Evolutionary conservation across 2,797 vertebrate species (phyloP).

Genomic region (Aldrovandia affinis): DNA sequence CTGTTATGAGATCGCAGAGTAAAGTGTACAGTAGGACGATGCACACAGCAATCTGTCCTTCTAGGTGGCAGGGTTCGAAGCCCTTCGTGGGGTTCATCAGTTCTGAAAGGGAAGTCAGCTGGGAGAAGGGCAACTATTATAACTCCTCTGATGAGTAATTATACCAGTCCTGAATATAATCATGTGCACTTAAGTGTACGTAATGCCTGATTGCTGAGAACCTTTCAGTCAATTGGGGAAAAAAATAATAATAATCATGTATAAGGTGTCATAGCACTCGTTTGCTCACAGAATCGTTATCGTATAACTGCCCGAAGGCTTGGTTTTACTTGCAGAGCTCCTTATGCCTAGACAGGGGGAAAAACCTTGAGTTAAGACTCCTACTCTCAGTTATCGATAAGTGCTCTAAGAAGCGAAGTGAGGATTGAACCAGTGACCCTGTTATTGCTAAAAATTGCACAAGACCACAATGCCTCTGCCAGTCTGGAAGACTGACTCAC

Average conservation of each 20-base stretch:
- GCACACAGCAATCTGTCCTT: not conserved
- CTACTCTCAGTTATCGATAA: not conserved
- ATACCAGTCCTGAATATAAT: conserved; percentile 20
- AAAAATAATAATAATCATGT: not conserved
- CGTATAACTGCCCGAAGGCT: not conserved
- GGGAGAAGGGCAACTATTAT: conserved; percentile 23
- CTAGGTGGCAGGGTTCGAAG: conserved; percentile 4
- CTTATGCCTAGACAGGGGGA: not conserved
- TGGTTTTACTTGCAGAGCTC: not conserved
- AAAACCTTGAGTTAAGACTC: not conserved
- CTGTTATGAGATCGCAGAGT: not conserved
- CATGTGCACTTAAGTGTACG: not conserved
- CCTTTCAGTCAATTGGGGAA: conserved; percentile 19
- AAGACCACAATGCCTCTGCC: not conserved
- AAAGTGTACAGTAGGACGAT: not conserved
- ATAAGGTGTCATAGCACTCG: not conserved
- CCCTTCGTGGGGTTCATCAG: conserved; percentile 2
- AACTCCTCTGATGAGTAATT: conserved; percentile 39
- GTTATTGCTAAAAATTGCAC: conserved; percentile 11
- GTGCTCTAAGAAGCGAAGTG: conserved; percentile 2
- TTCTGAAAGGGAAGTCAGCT: not conserved
- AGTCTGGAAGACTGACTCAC: not conserved
- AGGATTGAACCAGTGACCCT: conserved; percentile 10
- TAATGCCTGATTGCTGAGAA: not conserved
- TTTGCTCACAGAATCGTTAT: conserved; percentile 2